These are phyloP conservation scores for Platycnemis pennipes DNA, from an alignment of 2,888 invertebrate genomes.

Conservation along the genomic window DNA sequence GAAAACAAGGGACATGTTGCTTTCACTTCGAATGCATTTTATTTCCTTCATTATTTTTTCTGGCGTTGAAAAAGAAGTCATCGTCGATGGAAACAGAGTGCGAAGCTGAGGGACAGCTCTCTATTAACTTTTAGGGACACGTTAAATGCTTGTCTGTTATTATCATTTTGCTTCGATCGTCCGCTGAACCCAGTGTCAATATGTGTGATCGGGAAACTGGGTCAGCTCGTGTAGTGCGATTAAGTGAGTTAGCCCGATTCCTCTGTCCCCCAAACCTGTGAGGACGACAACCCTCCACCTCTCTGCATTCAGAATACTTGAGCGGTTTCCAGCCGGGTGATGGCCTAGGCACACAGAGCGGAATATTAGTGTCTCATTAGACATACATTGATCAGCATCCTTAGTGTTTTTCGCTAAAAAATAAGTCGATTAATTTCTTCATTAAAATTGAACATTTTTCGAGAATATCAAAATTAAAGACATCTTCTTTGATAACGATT, in stretches of 20 bases:
- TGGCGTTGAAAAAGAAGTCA: background rate
- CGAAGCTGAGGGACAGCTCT: background rate
- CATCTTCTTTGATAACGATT: too few species aligned
- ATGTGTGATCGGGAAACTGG: background rate
- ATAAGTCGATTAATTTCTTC: too few species aligned
- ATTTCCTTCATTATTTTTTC: background rate
- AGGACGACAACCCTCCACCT: background rate
- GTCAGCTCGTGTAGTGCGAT: background rate
- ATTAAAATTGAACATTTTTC: too few species aligned
- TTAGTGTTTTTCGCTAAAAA: too few species aligned
- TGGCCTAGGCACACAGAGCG: too few species aligned
- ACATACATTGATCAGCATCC: too few species aligned
- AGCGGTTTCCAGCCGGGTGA: background rate
- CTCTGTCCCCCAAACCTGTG: background rate
- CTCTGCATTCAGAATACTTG: background rate
- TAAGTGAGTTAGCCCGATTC: slow-evolving; percentile 12
- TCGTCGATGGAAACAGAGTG: background rate
- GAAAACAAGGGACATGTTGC: background rate
- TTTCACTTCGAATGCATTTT: background rate
- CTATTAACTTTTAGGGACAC: background rate
- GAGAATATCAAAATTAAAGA: too few species aligned
- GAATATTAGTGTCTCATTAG: too few species aligned
- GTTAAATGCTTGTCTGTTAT: background rate
- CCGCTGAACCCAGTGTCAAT: background rate
- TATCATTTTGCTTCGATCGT: background rate